Percentiles rank a stretch among this genome's conserved stretches.
phyloP scores from a whole-genome alignment of 2,797 vertebrate species.

The Crypturellus tataupa region DNA sequence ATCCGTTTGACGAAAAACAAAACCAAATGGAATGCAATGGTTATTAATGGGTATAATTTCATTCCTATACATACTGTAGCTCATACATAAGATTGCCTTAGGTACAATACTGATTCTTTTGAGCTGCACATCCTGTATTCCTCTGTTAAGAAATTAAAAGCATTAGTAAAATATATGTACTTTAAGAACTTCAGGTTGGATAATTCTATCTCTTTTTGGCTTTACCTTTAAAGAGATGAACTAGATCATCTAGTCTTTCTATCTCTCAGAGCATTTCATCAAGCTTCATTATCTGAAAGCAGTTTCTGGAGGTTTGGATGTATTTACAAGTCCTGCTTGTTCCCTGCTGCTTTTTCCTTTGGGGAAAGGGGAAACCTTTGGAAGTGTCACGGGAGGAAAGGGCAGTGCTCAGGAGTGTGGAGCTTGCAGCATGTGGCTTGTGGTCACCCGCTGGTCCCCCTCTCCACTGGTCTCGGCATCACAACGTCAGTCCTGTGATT shows the following conservation, averaged over 20 bases:
- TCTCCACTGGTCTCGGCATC: not conserved
- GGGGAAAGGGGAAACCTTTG: not conserved
- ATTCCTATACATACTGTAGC: accelerated
- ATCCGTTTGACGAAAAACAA: not conserved
- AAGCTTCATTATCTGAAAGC: not conserved
- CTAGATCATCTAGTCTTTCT: not conserved
- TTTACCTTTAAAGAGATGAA: conserved; percentile 11
- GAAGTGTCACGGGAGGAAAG: not conserved
- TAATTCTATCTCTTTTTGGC: not conserved
- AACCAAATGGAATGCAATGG: not conserved
- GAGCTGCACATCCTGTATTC: not conserved
- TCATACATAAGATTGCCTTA: not conserved
- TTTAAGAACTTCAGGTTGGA: not conserved
- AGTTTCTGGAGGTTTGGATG: not conserved
- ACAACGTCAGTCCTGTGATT: not conserved
- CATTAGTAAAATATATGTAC: not conserved
- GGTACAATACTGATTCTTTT: not conserved
- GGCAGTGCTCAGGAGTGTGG: not conserved
- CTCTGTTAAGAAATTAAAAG: not conserved
- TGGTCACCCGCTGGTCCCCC: not conserved
- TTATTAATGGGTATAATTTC: not conserved
- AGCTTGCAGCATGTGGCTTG: not conserved
- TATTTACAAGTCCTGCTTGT: not conserved
- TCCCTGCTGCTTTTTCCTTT: not conserved
- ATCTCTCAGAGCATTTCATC: not conserved